A percentile compares a stretch with the other conserved stretches of the same genome.
Evolutionary conservation across 1,140 invertebrate species (phyloP).

Genomic region (Habropoda laboriosa): DNA sequence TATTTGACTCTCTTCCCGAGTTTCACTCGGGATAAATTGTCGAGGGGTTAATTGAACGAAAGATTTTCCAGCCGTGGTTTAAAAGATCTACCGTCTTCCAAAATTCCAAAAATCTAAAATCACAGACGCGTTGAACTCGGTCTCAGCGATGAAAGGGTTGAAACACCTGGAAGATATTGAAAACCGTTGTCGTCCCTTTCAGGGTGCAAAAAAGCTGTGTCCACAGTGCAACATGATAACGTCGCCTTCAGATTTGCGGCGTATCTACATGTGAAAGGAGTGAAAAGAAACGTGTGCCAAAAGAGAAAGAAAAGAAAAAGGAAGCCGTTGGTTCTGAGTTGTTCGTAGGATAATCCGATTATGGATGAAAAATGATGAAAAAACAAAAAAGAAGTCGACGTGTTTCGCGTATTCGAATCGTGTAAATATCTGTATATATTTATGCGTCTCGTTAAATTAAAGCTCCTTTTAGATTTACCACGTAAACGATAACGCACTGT

Average conservation of each 20-base stretch:
- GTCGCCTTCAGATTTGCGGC: constrained; percentile 91
- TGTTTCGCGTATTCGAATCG: not conserved
- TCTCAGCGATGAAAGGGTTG: not conserved
- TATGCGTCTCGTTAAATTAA: constrained; percentile 76
- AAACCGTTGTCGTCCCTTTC: constrained; percentile 46
- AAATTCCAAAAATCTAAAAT: too few relatives aligned
- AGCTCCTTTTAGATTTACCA: constrained; percentile 52
- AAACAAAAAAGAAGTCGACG: not conserved
- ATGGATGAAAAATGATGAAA: too few relatives aligned
- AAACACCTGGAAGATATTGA: not conserved
- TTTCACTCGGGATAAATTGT: too few relatives aligned
- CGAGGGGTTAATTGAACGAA: too few relatives aligned
- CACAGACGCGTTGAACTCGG: too few relatives aligned
- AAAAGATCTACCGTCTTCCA: too few relatives aligned
- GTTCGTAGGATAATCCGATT: not conserved
- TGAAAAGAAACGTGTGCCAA: constrained; percentile 1
- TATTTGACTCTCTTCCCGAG: too few relatives aligned
- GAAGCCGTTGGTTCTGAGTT: not conserved
- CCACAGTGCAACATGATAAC: constrained; percentile 98
- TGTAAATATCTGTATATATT: constrained; percentile 79
- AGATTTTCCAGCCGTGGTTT: too few relatives aligned
- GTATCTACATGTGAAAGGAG: constrained; percentile 92
- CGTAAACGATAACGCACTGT: constrained; percentile 65
- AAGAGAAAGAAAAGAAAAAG: too few relatives aligned
- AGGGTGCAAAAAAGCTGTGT: constrained; percentile 95